Conservation (phyloP, 2,113 vertebrate species). For the Epinephelus moara region DNA sequence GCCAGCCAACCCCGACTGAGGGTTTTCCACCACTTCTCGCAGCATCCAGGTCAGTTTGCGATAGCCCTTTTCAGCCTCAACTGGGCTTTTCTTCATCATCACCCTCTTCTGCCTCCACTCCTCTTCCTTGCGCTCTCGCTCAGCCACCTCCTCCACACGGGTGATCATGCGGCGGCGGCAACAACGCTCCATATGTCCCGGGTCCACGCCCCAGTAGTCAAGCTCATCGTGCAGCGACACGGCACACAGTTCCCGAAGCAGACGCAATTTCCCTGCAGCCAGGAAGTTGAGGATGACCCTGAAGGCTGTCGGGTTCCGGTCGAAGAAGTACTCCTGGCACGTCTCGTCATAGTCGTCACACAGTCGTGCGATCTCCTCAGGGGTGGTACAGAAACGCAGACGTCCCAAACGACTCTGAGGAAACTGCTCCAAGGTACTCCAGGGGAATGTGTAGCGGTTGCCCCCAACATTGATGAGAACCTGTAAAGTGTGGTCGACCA, state of each 20-base stretch:
- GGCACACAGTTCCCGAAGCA: slow-evolving; percentile 91
- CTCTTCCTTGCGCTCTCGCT: slow-evolving; percentile 86
- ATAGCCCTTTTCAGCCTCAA: slow-evolving; percentile 78
- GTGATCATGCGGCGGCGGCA: slow-evolving; percentile 89
- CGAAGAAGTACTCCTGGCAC: slow-evolving; percentile 93
- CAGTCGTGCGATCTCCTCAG: slow-evolving; percentile 89
- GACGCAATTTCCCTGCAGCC: slow-evolving; percentile 92
- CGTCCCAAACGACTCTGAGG: slow-evolving; percentile 91
- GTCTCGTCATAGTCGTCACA: slow-evolving; percentile 95
- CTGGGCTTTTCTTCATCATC: slow-evolving; percentile 58
- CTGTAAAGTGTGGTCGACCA: slow-evolving; percentile 85
- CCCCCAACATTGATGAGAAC: slow-evolving; percentile 95
- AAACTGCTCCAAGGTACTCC: slow-evolving; percentile 94
- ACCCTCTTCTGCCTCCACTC: slow-evolving; percentile 78
- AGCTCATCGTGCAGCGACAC: slow-evolving; percentile 95
- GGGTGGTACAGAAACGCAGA: slow-evolving; percentile 88
- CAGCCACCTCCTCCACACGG: slow-evolving; percentile 87
- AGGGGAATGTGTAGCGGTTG: slow-evolving; percentile 91
- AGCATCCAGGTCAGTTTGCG: slow-evolving; percentile 85
- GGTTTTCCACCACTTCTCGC: slow-evolving; percentile 93
- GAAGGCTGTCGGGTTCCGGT: slow-evolving; percentile 92
- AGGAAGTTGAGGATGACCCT: slow-evolving; percentile 94
- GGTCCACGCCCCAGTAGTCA: slow-evolving; percentile 95
- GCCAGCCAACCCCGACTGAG: slow-evolving; percentile 92
- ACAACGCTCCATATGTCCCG: slow-evolving; percentile 90